phyloP scores from a whole-genome alignment of 2,797 vertebrate genomes.

The Leptodactylus fallax region DNA sequence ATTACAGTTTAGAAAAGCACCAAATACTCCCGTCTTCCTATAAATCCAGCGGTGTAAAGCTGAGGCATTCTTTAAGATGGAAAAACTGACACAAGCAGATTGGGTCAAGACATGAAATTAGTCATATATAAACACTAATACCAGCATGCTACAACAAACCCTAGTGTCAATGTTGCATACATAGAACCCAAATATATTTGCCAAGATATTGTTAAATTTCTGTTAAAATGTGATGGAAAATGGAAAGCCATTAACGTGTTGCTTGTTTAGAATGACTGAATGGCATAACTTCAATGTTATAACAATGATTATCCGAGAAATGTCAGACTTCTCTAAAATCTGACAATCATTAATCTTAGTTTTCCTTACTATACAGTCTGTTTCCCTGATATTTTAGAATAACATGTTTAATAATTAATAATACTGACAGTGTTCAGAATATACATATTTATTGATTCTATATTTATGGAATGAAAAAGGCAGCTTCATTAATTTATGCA shows the following conservation, averaged over 20 bases:
- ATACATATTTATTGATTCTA: conserved; percentile 23
- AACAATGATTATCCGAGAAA: neutral
- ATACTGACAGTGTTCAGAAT: conserved; percentile 2
- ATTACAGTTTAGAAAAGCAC: too few species aligned
- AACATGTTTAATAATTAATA: conserved; percentile 31
- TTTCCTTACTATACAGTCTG: neutral
- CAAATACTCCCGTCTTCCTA: too few species aligned
- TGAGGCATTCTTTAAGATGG: neutral
- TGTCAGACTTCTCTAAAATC: neutral
- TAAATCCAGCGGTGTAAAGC: too few species aligned
- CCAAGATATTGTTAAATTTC: neutral
- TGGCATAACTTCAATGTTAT: neutral
- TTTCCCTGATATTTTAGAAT: conserved; percentile 13
- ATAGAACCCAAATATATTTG: neutral
- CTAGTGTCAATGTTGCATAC: neutral
- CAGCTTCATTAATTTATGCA: conserved; percentile 3
- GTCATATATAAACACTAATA: neutral
- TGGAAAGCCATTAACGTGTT: neutral
- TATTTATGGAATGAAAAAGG: conserved; percentile 5
- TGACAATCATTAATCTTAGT: conserved; percentile 17
- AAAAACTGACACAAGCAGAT: neutral
- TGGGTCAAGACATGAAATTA: neutral
- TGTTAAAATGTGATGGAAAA: neutral
- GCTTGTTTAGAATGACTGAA: conserved; percentile 3
- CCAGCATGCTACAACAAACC: neutral